phyloP scores from a whole-genome alignment of 2,888 invertebrate genomes.

The Pachycephus smyrnensis region DNA sequence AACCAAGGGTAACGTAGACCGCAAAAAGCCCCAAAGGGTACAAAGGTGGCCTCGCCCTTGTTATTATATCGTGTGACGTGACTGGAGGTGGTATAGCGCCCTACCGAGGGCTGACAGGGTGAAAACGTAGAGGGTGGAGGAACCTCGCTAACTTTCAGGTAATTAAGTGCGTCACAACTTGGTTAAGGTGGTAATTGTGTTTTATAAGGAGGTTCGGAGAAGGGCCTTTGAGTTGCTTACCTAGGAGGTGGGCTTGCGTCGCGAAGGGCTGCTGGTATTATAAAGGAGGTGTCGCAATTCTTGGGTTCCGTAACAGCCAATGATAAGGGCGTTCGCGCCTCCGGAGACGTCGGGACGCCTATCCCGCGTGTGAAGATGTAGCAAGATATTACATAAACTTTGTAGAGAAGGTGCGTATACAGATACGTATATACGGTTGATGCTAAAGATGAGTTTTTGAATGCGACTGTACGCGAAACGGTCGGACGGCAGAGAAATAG shows the following conservation, averaged over 20 bases:
- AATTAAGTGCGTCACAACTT: conserved; percentile 61
- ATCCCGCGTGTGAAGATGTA: background rate
- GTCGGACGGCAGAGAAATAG: background rate
- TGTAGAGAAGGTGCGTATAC: background rate
- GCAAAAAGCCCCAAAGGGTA: conserved; percentile 15
- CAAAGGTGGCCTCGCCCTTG: conserved; percentile 23
- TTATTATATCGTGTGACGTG: conserved; percentile 31
- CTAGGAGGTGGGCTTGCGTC: background rate
- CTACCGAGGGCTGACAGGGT: background rate
- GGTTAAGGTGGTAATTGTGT: conserved; percentile 58
- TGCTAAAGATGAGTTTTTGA: background rate
- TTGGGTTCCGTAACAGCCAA: background rate
- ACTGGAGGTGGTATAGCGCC: conserved; percentile 14
- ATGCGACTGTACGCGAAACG: background rate
- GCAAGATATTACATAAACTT: background rate
- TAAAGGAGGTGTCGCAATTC: background rate
- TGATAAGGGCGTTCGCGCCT: background rate
- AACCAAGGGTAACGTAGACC: background rate
- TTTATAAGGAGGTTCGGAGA: conserved; percentile 44
- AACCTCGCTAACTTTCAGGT: conserved; percentile 47
- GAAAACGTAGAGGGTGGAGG: conserved; percentile 1
- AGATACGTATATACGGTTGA: background rate
- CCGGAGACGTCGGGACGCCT: background rate
- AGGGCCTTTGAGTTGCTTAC: background rate
- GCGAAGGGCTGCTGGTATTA: background rate